Evolutionary conservation across 2,888 invertebrate species (phyloP).

Genomic region (Erynnis tages): DNA sequence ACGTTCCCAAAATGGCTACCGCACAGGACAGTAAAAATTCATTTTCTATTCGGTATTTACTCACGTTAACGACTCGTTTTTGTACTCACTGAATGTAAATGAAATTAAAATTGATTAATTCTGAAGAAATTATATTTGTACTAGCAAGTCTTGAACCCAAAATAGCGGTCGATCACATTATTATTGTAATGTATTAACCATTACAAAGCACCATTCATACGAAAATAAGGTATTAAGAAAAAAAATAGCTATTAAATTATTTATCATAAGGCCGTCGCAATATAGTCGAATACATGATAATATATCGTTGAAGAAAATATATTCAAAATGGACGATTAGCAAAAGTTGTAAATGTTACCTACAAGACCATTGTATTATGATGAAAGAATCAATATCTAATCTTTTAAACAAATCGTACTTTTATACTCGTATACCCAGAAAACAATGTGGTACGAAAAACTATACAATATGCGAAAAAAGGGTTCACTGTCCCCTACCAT

Average conservation of each 20-base stretch:
- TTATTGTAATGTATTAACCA: slow-evolving; percentile 23
- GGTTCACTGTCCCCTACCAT: too few species aligned
- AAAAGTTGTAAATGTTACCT: slow-evolving; percentile 49
- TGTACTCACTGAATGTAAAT: slow-evolving; percentile 20
- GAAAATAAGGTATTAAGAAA: slow-evolving; percentile 34
- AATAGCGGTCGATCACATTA: slow-evolving; percentile 31
- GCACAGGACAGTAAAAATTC: slow-evolving; percentile 2
- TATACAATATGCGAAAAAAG: neutral
- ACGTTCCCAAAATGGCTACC: slow-evolving; percentile 28
- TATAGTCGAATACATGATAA: slow-evolving; percentile 49
- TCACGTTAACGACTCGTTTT: neutral
- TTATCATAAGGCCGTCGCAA: slow-evolving; percentile 36
- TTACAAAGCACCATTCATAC: slow-evolving; percentile 35
- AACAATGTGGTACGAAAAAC: slow-evolving; percentile 1
- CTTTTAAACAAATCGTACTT: slow-evolving; percentile 5
- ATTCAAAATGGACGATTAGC: slow-evolving; percentile 49
- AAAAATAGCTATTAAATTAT: slow-evolving; percentile 35
- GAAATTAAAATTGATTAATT: slow-evolving; percentile 6
- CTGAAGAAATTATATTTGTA: slow-evolving; percentile 23
- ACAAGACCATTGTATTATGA: slow-evolving; percentile 36
- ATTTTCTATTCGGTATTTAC: neutral
- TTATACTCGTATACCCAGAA: too few species aligned
- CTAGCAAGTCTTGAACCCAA: slow-evolving; percentile 28
- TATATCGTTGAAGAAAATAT: slow-evolving; percentile 35
- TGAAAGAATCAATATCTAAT: slow-evolving; percentile 5